Percentiles rank a stretch among this genome's conserved stretches.
These are phyloP conservation scores for Gisinianus flammeolus DNA, from an alignment of 2,888 invertebrate species.

Conservation along the genomic window DNA sequence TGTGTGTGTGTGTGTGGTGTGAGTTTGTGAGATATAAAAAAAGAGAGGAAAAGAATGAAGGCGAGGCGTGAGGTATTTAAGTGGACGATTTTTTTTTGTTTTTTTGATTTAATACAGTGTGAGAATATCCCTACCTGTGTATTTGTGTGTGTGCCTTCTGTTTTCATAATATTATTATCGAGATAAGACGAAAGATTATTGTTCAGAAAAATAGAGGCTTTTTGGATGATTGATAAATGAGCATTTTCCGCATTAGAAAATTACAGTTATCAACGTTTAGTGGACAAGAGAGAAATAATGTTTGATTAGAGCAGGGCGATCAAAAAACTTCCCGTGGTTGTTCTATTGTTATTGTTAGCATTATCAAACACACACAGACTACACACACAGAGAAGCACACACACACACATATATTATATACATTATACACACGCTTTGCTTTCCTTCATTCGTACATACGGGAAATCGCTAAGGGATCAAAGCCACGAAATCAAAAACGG, in stretches of 20 bases:
- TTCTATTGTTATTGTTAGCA: background rate
- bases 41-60: constrained; percentile 9
- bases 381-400: background rate
- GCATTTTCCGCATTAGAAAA: constrained; percentile 57
- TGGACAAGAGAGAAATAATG: constrained; percentile 52
- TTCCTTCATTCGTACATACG: constrained; percentile 2
- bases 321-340: constrained; percentile 36
- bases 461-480: constrained; percentile 1
- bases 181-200: constrained; percentile 38
- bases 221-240: constrained; percentile 58
- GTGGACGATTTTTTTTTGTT: background rate
- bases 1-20: background rate
- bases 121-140: background rate
- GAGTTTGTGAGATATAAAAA: background rate
- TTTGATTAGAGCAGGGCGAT: constrained; percentile 52
- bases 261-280: constrained; percentile 54
- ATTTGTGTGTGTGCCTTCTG: background rate
- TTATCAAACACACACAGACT: background rate
- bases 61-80: constrained; percentile 17
- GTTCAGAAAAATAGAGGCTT: constrained; percentile 44
- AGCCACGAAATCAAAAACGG: background rate
- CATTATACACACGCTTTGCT: background rate
- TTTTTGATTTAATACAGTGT: constrained; percentile 10
- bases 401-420: too few species aligned
- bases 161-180: constrained; percentile 35